These are phyloP conservation scores for Rafetus swinhoei DNA, from an alignment of 2,113 vertebrate species.

Conservation along the genomic window DNA sequence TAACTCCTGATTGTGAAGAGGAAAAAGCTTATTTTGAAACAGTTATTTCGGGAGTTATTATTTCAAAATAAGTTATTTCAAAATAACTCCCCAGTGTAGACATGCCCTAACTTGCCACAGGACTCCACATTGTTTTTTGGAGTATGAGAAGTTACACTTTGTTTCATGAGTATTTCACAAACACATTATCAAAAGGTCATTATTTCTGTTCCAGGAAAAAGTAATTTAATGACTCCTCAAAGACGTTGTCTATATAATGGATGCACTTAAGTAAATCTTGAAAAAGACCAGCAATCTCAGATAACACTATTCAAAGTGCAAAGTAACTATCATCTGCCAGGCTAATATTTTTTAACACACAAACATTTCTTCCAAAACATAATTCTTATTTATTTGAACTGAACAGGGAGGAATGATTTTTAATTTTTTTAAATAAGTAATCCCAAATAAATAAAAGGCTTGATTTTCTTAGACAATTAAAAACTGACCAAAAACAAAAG, in stretches of 20 bases:
- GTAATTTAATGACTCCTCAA: constrained; percentile 53
- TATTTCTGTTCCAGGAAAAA: constrained; percentile 49
- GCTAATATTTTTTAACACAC: neutral
- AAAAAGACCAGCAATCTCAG: constrained; percentile 45
- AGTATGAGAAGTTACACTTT: constrained; percentile 27
- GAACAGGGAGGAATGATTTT: neutral
- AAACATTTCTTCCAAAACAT: neutral
- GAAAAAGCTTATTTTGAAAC: no score
- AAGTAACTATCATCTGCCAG: neutral
- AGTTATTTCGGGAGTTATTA: no score
- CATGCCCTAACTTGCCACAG: no score
- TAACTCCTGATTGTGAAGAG: no score
- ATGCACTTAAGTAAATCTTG: constrained; percentile 52
- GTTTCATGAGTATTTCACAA: constrained; percentile 19
- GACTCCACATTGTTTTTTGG: neutral
- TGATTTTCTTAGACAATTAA: neutral
- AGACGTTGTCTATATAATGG: constrained; percentile 37
- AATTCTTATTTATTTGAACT: neutral
- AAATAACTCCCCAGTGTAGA: no score
- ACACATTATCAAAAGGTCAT: constrained; percentile 63
- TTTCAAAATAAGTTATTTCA: no score
- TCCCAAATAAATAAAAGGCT: neutral
- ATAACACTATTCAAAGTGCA: constrained; percentile 15
- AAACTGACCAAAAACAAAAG: fast-evolving
- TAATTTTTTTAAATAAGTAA: neutral